Evolutionary conservation across 2,888 invertebrate genomes (phyloP), one percentile per base, ranked within the genome.

Genomic region (Conomelus anceps): DNA sequence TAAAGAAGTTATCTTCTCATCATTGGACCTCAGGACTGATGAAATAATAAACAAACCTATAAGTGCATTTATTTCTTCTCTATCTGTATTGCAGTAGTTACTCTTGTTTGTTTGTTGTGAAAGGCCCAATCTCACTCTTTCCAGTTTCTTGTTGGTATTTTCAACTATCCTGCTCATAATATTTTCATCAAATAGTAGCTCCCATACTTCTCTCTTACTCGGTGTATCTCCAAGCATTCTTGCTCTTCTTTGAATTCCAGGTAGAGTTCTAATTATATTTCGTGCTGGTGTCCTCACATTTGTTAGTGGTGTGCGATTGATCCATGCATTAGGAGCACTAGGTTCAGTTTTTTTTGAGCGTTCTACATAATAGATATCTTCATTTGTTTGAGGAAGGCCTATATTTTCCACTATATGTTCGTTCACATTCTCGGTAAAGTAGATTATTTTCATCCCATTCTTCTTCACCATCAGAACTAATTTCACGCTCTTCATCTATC

Each of bases 51-150:
- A 22, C 1, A 90, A 41, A 20, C 90, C 89, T 26, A 89, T 89
- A 22, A 89, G 22, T 34, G 89, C 89, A 34, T 89, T 89, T 23
- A 89, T 87, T 84, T 90, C 88, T 34, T 34, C 87, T 22, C 88
- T 63, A 85, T 90, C 85, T 11, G 88, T 90, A 23, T n/a, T 22
- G 24, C 89, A 85, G 85, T 89, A 89, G 23, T 89, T 89, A 29
- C n/a, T 88, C 86, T 84, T 85, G 3, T 88, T 88, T 17, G 88
- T 89, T 34, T 88, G 17, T 23, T 7, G 20, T 22, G 41, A 34
- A 20, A 89, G 34, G 20, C 63, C 26, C 9, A 22, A 24, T 23
- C 89, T 88, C 17, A 84, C 86, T 23, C 9, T 20, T 13, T 13
- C 22, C 41, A 88, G 63, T 22, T 89, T 89, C 26, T 87, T 84